Evolutionary conservation across 2,888 invertebrate genomes (phyloP).

Genomic region (Macrosoma leucophasiata): DNA sequence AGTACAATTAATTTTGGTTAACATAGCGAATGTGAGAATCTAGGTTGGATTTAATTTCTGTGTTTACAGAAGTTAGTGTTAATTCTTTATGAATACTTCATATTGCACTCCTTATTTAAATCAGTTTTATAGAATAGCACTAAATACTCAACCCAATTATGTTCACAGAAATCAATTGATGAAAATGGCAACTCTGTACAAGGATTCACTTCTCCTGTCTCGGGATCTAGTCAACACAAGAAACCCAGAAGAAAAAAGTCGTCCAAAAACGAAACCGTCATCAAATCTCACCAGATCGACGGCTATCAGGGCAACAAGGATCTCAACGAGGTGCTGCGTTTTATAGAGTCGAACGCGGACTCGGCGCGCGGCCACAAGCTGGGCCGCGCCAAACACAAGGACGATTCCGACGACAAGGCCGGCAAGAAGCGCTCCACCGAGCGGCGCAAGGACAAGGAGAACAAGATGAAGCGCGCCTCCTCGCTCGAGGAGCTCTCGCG

Average conservation of each 20-base stretch:
- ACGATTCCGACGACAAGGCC: constrained; percentile 61
- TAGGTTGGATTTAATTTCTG: too few species aligned
- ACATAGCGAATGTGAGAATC: too few species aligned
- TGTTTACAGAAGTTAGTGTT: too few species aligned
- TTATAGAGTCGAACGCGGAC: constrained; percentile 80
- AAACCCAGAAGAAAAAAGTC: constrained; percentile 77
- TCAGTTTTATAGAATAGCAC: too few species aligned
- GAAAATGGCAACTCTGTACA: constrained; percentile 88
- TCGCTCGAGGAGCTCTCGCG: constrained; percentile 89
- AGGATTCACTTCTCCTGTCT: constrained; percentile 64
- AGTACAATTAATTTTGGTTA: too few species aligned
- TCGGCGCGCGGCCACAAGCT: constrained; percentile 48
- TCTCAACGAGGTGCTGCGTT: constrained; percentile 84
- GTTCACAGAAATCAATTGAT: constrained; percentile 80
- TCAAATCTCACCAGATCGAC: constrained; percentile 79
- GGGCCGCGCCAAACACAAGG: constrained; percentile 52
- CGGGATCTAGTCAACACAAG: constrained; percentile 70
- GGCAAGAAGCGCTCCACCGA: constrained; percentile 70
- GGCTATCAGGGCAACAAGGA: constrained; percentile 88
- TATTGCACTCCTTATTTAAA: too few species aligned
- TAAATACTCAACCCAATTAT: too few species aligned
- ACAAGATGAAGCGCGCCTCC: constrained; percentile 80
- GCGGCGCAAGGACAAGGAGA: constrained; percentile 58
- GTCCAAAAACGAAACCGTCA: constrained; percentile 75
- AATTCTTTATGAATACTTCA: too few species aligned